phyloP scores from a whole-genome alignment of 2,113 vertebrate species.

The Urocynchramus pylzowi region DNA sequence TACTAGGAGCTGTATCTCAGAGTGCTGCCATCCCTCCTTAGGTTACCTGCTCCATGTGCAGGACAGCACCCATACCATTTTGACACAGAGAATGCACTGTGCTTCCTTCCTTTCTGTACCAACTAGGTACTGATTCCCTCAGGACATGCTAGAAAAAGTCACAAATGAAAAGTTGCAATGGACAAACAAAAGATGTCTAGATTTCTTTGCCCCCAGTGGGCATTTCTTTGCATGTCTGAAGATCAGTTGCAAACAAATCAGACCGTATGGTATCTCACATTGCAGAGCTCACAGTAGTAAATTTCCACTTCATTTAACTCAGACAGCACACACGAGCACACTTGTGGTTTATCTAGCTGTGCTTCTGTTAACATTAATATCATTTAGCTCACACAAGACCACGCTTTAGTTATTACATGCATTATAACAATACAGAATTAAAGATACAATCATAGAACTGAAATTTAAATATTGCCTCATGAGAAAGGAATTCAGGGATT shows the following conservation, averaged over 20 bases:
- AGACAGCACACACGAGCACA: not conserved
- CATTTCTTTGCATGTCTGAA: not conserved
- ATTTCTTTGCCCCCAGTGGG: not conserved
- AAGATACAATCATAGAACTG: not conserved
- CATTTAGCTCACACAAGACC: not conserved
- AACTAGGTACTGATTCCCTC: not conserved
- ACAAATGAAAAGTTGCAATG: not conserved
- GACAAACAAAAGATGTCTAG: not conserved
- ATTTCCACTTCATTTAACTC: not conserved
- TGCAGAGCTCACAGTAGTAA: not conserved
- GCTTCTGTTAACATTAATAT: not conserved
- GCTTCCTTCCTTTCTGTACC: not conserved
- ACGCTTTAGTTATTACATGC: not conserved
- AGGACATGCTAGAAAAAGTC: not conserved
- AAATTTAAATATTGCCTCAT: not conserved
- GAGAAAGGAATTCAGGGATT: not conserved
- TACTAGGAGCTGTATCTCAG: not conserved
- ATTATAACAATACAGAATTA: not conserved
- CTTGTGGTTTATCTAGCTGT: not conserved
- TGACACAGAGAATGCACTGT: not conserved
- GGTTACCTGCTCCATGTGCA: not conserved
- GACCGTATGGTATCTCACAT: rapidly evolving
- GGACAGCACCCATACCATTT: not conserved
- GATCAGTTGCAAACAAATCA: not conserved
- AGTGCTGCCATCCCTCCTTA: not conserved